Evolutionary conservation across 2,797 vertebrate species (phyloP).

Genomic region (Hydrocynus forskahlii): DNA sequence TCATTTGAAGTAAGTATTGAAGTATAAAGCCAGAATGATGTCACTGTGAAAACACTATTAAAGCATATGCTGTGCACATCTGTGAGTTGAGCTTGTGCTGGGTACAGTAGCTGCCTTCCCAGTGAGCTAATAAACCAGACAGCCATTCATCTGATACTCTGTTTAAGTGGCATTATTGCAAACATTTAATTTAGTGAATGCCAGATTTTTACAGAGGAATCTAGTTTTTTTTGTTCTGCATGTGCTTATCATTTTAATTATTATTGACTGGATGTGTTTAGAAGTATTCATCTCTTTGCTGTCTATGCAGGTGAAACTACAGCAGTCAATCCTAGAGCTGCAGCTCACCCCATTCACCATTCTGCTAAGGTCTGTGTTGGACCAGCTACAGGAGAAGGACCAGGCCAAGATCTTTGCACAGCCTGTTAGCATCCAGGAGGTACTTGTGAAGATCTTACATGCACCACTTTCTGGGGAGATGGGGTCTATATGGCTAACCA

Average conservation of each 20-base stretch:
- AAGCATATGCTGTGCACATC: too few species aligned
- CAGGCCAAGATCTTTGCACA: slow-evolving; percentile 90
- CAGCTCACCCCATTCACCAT: slow-evolving; percentile 92
- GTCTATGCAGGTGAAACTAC: slow-evolving; percentile 86
- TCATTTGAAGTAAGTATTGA: too few species aligned
- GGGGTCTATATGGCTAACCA: not conserved
- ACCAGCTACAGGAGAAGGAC: slow-evolving; percentile 95
- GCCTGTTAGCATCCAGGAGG: slow-evolving; percentile 93
- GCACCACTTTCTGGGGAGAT: too few species aligned
- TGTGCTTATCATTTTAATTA: not conserved
- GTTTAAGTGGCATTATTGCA: not conserved
- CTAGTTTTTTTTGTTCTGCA: not conserved
- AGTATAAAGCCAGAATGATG: too few species aligned
- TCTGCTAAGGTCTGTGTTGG: slow-evolving; percentile 87
- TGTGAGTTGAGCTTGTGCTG: too few species aligned
- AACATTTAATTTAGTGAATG: not conserved
- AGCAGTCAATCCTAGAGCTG: slow-evolving; percentile 91
- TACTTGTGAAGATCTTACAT: slow-evolving; percentile 53
- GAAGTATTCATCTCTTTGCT: not conserved
- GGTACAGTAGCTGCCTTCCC: too few species aligned
- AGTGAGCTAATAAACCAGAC: too few species aligned
- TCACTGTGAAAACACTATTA: too few species aligned
- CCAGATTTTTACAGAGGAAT: too few species aligned
- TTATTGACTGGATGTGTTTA: too few species aligned
- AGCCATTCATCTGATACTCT: not conserved